Evolutionary conservation across 2,888 invertebrate species (phyloP), one percentile per base, ranked within the genome.

Genomic region (Falcaria lacertinaria): DNA sequence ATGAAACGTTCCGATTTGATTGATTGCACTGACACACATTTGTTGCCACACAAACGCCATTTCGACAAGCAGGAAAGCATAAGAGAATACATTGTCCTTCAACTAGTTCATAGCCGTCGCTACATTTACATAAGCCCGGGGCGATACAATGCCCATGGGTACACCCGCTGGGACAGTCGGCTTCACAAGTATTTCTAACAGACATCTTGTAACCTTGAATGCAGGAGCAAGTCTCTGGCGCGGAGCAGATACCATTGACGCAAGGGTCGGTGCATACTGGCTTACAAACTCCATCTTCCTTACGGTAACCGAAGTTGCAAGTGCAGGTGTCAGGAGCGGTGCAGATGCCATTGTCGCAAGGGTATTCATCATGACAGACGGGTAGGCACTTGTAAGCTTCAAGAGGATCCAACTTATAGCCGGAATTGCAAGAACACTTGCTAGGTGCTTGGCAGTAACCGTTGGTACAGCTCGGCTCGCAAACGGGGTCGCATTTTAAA

Each of bases 191-290:
- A 33, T 65, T 58, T 2, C 42, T 39, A 4, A 55, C 60, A 7
- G 57, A 54, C 47, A 54, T 59, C 39, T 60, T 63, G 51, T 81
- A 90, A 1, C 88, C 90, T 0, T 67, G 55, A 7, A 77, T 61
- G 50, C 91, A 91, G 45, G 77, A 52, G 47, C 90, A 91, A 0
- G 67, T 74, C 36, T 89, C 79, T 0, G 91, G 90, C 0, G 80
- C 82, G 0, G 80, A 61, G 52, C 91, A 91, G 1, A 52, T 57
- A 2, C 90, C 90, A 57, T 91, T 89, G 1, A 64, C 52, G 39
- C 91, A 91, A 6, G 78, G 76, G 7, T 81, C 74, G 0, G 50
- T 45, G 47, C 91, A 91, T 4, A 43, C 37, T 3, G 69, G 66
- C 41, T 42, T 19, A 17, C 69, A 69, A 2, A 40, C 55, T 4